Conservation (phyloP, 1,140 invertebrate genomes). For the Anastrepha obliqua region DNA sequence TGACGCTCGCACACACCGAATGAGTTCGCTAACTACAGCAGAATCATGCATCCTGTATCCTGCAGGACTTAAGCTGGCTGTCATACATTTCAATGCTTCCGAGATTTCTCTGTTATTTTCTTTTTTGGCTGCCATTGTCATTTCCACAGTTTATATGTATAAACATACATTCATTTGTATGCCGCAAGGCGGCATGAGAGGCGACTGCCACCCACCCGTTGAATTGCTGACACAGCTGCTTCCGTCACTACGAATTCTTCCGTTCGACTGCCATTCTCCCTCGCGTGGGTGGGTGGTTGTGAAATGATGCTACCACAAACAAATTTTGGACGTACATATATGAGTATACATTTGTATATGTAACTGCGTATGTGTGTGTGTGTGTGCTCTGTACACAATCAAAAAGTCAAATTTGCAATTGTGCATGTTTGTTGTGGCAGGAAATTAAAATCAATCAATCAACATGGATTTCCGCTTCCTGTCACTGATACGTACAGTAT, state of each 20-base stretch:
- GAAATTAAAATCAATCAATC: constrained; percentile 74
- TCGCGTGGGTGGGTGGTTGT: background rate
- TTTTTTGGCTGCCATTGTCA: background rate
- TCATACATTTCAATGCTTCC: constrained; percentile 40
- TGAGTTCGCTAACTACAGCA: background rate
- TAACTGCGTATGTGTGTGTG: background rate
- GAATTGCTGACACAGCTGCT: background rate
- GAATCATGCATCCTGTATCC: background rate
- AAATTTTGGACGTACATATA: background rate
- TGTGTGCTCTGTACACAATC: background rate
- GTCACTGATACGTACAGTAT: constrained; percentile 27
- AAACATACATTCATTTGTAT: too few species aligned
- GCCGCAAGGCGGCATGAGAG: too few species aligned
- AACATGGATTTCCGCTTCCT: constrained; percentile 63
- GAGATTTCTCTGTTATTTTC: background rate
- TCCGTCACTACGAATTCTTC: background rate
- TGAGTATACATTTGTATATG: background rate
- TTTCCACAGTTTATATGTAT: background rate
- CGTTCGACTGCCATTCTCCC: background rate
- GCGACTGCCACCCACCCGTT: background rate
- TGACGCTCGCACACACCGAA: background rate
- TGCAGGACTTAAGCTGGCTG: constrained; percentile 15
- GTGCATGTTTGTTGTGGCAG: constrained; percentile 59
- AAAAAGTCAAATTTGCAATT: constrained; percentile 49
- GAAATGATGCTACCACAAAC: background rate